Evolutionary conservation across 2,113 vertebrate genomes (phyloP).

Genomic region (Rattus rattus): DNA sequence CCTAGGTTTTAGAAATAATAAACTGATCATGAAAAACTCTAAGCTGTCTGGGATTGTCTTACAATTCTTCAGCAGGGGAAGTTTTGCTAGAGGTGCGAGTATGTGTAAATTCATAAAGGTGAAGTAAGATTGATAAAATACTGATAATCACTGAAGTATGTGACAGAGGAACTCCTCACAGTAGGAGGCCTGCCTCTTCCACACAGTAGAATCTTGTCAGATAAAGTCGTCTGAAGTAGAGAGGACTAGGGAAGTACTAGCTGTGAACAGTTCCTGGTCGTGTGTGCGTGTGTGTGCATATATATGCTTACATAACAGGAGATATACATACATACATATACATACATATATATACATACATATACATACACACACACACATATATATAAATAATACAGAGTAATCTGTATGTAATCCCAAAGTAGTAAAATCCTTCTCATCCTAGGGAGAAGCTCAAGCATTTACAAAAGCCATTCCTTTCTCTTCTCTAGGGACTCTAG

Average conservation of each 20-base stretch:
- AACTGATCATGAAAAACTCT: background rate
- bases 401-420: background rate
- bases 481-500: conserved; percentile 7
- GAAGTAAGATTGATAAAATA: background rate
- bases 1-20: background rate
- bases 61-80: background rate
- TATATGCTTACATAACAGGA: no score
- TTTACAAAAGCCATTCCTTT: background rate
- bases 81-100: background rate
- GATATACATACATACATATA: no score
- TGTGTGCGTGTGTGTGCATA: background rate
- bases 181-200: background rate
- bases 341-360: no score
- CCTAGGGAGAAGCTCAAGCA: background rate
- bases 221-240: conserved; percentile 2
- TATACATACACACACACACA: no score
- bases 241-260: background rate
- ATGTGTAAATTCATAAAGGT: background rate
- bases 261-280: background rate
- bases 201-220: background rate
- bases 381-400: no score
- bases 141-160: background rate
- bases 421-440: background rate
- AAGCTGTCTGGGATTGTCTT: background rate
- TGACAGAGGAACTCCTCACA: background rate